Percentiles rank a stretch among this genome's conserved stretches.
These are phyloP conservation scores for Psilopsiagon aurifrons DNA, from an alignment of 2,113 vertebrate species.

Conservation along the genomic window DNA sequence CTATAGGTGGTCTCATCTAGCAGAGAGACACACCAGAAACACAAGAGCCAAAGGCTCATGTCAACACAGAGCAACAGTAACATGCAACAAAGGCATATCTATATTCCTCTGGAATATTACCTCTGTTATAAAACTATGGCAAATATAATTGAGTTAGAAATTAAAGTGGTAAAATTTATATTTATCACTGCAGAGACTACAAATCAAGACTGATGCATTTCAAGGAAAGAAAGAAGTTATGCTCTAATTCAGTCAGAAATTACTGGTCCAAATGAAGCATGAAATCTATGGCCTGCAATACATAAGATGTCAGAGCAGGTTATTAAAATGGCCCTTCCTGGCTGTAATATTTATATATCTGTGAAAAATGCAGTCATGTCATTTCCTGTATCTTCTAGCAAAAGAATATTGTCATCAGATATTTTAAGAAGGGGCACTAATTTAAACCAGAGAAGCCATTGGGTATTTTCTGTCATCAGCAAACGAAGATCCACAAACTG, in stretches of 20 bases:
- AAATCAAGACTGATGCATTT: background rate
- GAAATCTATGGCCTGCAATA: background rate
- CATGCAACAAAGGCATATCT: background rate
- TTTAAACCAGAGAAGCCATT: background rate
- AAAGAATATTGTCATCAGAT: background rate
- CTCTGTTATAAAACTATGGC: background rate
- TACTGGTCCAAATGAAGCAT: background rate
- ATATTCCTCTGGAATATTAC: background rate
- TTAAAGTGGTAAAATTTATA: background rate
- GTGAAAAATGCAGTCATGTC: background rate
- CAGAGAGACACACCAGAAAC: background rate
- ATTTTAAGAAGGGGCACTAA: background rate
- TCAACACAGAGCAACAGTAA: background rate
- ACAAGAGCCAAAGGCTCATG: background rate
- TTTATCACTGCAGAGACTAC: background rate
- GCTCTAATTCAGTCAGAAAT: constrained; percentile 2
- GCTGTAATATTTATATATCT: constrained; percentile 14
- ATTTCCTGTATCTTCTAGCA: background rate
- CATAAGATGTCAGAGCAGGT: background rate
- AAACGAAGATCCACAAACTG: background rate
- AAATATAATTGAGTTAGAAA: background rate
- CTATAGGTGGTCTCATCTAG: background rate
- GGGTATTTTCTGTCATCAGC: background rate
- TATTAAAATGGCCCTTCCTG: constrained; percentile 26
- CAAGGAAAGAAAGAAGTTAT: background rate